Conservation (phyloP, 2,113 vertebrate species). For the Megaceryle maxima region DNA sequence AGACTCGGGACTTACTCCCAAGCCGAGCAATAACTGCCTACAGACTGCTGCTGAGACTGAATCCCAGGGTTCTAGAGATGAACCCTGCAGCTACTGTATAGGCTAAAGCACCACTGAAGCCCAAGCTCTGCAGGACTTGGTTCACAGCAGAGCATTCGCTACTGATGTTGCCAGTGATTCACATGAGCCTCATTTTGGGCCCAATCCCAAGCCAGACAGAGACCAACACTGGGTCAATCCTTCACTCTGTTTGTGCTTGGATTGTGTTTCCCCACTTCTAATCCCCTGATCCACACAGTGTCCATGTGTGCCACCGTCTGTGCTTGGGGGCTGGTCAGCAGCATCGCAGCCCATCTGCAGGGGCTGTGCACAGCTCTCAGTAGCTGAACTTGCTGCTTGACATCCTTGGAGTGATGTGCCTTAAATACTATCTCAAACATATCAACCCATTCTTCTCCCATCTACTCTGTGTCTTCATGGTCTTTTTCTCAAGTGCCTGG, state of each 20-base stretch:
- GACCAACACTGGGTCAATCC: accelerated
- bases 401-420: neutral
- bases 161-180: neutral
- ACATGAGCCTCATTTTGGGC: neutral
- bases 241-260: neutral
- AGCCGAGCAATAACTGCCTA: neutral
- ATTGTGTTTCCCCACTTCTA: neutral
- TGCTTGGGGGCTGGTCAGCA: neutral
- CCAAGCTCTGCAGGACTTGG: neutral
- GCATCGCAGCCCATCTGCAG: neutral
- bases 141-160: neutral
- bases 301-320: accelerated
- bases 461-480: neutral
- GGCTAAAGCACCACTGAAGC: neutral
- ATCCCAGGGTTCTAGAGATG: neutral
- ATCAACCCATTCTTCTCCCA: neutral
- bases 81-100: accelerated
- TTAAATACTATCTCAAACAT: neutral
- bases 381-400: neutral
- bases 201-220: neutral
- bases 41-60: neutral
- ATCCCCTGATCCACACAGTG: accelerated
- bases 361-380: neutral
- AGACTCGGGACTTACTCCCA: neutral
- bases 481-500: neutral